These are phyloP conservation scores for Palythoa caribaeorum DNA, from an alignment of 92 coral and sea anemone species.

Conservation along the genomic window DNA sequence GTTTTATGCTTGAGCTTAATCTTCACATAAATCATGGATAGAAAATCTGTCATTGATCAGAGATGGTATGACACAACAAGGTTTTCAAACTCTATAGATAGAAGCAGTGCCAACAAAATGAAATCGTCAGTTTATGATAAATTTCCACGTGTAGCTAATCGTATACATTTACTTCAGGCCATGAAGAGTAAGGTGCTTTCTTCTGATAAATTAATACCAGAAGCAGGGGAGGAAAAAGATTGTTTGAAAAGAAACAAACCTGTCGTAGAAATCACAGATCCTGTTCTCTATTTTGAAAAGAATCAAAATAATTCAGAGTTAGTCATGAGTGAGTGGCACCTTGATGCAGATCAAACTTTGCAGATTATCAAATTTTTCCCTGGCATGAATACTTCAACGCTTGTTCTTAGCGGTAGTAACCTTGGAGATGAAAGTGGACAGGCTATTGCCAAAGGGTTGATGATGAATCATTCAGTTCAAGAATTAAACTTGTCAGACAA, in stretches of 20 bases:
- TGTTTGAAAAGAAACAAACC: background rate
- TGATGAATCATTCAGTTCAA: constrained; percentile 55
- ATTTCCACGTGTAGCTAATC: constrained; percentile 9
- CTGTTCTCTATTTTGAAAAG: constrained; percentile 63
- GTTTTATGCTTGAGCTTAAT: background rate
- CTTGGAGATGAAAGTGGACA: constrained; percentile 87
- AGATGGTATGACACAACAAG: background rate
- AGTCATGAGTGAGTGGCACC: constrained; percentile 53
- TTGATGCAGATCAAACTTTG: constrained; percentile 57
- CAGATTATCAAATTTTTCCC: constrained; percentile 64
- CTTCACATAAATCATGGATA: constrained; percentile 4
- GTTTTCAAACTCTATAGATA: background rate
- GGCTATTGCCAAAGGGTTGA: constrained; percentile 74
- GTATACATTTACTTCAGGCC: background rate
- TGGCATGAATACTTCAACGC: constrained; percentile 59
- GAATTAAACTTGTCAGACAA: constrained; percentile 85
- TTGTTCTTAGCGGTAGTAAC: constrained; percentile 70
- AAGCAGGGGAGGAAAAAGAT: constrained; percentile 1
- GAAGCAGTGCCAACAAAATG: background rate
- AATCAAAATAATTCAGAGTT: constrained; percentile 45
- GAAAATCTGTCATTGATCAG: background rate
- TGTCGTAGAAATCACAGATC: constrained; percentile 32
- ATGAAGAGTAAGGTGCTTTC: background rate
- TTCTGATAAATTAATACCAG: background rate
- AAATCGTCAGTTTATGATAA: constrained; percentile 8